Base-by-base conservation (phyloP, 2,113 vertebrate species). In the Psilopogon haemacephalus region DNA sequence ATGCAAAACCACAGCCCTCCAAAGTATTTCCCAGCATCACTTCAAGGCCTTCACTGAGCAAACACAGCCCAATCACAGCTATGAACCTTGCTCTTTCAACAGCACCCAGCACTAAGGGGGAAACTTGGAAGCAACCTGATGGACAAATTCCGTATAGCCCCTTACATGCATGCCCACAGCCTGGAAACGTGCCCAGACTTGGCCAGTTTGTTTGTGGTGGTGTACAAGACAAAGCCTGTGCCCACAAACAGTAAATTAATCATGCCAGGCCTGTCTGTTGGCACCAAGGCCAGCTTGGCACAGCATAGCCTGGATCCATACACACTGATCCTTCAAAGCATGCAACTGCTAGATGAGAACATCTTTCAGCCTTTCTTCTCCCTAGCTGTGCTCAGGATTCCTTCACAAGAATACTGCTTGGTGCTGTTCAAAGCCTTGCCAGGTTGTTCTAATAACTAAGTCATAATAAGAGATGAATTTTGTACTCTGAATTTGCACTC, bases 241-340 rank as follows among this genome's bases (percentile, higher is more conserved):
- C 18, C 80, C 72, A 7, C 38, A 86, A 72, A 72, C 0, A 75
- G 70, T 69, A 94, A 84, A 95, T 89, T 60, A 89, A 64, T 81
- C 18, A 84, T 44, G 58, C 58, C 84, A 72, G 48, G 23, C 69
- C 70, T 84, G 89, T 94, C 86, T 82, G 27, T 63, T 84, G 65
- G 86, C 86, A 92, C 58, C 37, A 52, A 71, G 33, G 76, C 73
- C 77, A 92, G 77, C 70, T 86, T 86, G 81, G 74, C 91, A 90
- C 80, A 67, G 55, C 86, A 74, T 46, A 73, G 30, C 68, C 55
- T 9, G 11, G 11, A 48, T 42, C 35, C 30, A 0, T 78, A 72
- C 48, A 52, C 46, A 58, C 24, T 79, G 12, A 38, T 55, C 44
- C 54, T 76, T 79, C 78, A 37, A 69, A 71, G n/a, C 20, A 58